Evolutionary conservation across 53 echinoderm and acorn worm genomes (phyloP).

Genomic region (Henricia sp.): DNA sequence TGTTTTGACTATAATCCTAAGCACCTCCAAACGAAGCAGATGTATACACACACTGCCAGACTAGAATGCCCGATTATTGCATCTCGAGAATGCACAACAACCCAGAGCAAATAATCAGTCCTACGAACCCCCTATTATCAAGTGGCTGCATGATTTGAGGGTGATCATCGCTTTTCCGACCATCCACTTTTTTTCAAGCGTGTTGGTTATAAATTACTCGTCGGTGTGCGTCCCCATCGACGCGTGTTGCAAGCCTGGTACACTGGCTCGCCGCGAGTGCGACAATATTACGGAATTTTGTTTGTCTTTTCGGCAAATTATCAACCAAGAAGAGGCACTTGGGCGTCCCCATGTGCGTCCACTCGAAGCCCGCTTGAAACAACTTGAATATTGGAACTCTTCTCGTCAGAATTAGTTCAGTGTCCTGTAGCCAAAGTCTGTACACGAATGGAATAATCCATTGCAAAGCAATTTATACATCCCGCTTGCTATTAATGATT

Average conservation of each 20-base stretch:
- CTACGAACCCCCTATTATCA: background rate
- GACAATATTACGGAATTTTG: conserved; percentile 35
- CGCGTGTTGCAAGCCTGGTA: conserved; percentile 21
- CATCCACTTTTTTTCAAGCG: background rate
- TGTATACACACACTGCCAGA: background rate
- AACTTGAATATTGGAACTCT: conserved; percentile 42
- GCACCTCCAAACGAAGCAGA: background rate
- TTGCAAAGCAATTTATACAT: too few species aligned
- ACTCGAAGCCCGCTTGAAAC: conserved; percentile 18
- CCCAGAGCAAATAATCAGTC: background rate
- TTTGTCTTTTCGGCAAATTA: conserved; percentile 51
- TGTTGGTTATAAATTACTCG: conserved; percentile 25
- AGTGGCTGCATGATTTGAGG: conserved; percentile 6
- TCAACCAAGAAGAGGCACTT: conserved; percentile 37
- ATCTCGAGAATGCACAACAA: background rate
- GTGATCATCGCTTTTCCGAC: background rate
- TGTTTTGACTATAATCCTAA: too few species aligned
- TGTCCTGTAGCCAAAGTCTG: background rate
- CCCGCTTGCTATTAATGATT: too few species aligned
- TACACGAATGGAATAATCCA: too few species aligned
- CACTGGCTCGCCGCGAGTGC: conserved; percentile 3
- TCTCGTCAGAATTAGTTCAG: conserved; percentile 1
- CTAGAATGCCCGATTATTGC: background rate
- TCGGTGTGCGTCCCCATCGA: conserved; percentile 25
- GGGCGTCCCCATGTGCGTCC: background rate